These are phyloP conservation scores for Temnothorax ravouxi DNA, from an alignment of 2,888 invertebrate genomes.

Conservation along the genomic window DNA sequence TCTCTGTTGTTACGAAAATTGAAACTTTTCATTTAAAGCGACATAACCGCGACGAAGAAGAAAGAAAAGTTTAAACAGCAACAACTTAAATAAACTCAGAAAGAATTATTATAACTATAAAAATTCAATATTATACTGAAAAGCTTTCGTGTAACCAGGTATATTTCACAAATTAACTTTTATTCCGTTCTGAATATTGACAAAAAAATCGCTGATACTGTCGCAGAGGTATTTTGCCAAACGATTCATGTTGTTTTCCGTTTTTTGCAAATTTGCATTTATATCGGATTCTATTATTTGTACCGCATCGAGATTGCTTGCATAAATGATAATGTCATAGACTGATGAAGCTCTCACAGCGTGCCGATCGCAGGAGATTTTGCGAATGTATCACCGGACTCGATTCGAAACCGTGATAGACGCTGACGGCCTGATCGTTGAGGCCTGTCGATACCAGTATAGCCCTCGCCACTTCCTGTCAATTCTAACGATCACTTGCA, in stretches of 20 bases:
- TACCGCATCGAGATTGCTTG: slow-evolving; percentile 9
- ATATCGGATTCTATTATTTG: slow-evolving; percentile 1
- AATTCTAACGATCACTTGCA: slow-evolving; percentile 47
- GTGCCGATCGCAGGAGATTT: slow-evolving; percentile 21
- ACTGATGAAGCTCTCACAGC: slow-evolving; percentile 7
- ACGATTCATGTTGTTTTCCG: not conserved
- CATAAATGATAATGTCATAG: slow-evolving; percentile 13
- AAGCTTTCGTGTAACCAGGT: not conserved
- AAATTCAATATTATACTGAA: not conserved
- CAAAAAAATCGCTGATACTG: not conserved
- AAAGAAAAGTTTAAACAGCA: not conserved
- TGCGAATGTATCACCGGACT: slow-evolving; percentile 26
- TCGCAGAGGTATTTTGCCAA: not conserved
- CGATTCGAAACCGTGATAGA: slow-evolving; percentile 46
- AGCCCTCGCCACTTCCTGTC: slow-evolving; percentile 61
- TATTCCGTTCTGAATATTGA: not conserved
- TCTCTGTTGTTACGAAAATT: not conserved
- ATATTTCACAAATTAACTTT: slow-evolving; percentile 7
- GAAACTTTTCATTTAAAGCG: not conserved
- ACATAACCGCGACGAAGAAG: not conserved
- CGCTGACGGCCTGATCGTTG: slow-evolving; percentile 56
- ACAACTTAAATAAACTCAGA: not conserved
- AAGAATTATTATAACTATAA: not conserved
- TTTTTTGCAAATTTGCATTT: not conserved
- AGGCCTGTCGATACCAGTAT: slow-evolving; percentile 71